phyloP scores from a whole-genome alignment of 2,797 vertebrate species.

The Oreochromis grahami region DNA sequence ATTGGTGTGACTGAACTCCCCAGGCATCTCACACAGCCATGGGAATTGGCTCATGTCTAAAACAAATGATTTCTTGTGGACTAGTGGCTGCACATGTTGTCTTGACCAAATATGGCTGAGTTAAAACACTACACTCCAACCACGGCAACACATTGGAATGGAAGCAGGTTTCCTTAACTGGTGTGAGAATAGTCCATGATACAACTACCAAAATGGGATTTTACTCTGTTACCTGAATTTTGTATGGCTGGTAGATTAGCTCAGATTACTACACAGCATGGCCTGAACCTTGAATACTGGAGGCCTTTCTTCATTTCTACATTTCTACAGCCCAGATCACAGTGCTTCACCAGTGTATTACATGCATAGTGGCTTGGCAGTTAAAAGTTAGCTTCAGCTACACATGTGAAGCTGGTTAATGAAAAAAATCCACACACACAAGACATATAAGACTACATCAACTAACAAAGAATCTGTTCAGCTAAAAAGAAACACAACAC shows the following conservation, averaged over 20 bases:
- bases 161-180: slow-evolving; percentile 52
- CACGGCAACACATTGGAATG: slow-evolving; percentile 42
- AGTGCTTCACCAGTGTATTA: neutral
- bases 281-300: neutral
- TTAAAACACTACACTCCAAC: slow-evolving; percentile 49
- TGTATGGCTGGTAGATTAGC: neutral
- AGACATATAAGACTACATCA: neutral
- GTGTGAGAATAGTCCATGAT: slow-evolving; percentile 27
- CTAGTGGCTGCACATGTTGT: slow-evolving; percentile 63
- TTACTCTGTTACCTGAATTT: neutral
- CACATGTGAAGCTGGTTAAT: neutral
- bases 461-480: neutral
- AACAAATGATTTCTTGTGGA: slow-evolving; percentile 57
- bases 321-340: neutral
- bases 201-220: neutral
- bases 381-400: neutral
- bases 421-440: neutral
- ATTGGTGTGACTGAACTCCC: slow-evolving; percentile 5
- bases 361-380: neutral
- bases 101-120: slow-evolving; percentile 81
- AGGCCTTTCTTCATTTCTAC: neutral
- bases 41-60: slow-evolving; percentile 46
- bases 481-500: neutral
- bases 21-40: neutral
- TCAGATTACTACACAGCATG: neutral